A percentile compares a stretch with the other conserved stretches of the same genome.
phyloP scores from a whole-genome alignment of 2,888 invertebrate genomes.

The Drosophila gaucha region DNA sequence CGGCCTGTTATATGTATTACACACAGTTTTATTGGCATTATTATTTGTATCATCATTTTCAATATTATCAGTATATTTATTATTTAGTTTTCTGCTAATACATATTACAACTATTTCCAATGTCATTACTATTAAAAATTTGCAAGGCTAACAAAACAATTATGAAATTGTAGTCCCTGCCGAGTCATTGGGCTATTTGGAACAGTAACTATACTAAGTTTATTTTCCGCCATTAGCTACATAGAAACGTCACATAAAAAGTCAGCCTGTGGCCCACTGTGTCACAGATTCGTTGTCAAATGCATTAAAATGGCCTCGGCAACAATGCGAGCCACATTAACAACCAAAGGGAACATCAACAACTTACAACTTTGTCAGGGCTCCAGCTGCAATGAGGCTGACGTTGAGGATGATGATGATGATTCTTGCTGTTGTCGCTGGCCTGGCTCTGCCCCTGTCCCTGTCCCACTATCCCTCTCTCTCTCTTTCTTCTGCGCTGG shows the following conservation, averaged over 20 bases:
- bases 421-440: slow-evolving; percentile 35
- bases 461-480: neutral
- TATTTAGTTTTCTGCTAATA: no score
- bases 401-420: slow-evolving; percentile 26
- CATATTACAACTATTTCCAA: no score
- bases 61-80: no score
- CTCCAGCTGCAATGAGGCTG: slow-evolving; percentile 17
- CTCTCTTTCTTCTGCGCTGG: neutral
- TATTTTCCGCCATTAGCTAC: neutral
- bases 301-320: slow-evolving; percentile 58
- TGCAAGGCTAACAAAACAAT: no score
- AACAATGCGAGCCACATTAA: slow-evolving; percentile 64
- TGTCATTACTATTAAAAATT: no score
- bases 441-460: neutral
- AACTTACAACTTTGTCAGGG: slow-evolving; percentile 76
- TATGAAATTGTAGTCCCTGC: neutral
- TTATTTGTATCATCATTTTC: no score
- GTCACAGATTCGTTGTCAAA: slow-evolving; percentile 37
- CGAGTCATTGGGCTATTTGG: neutral
- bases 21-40: no score
- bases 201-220: neutral
- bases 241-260: slow-evolving; percentile 23
- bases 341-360: slow-evolving; percentile 68
- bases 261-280: slow-evolving; percentile 54
- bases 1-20: no score